Conservation (phyloP, 2,797 vertebrate genomes). For the Tauraco hartlaubi region DNA sequence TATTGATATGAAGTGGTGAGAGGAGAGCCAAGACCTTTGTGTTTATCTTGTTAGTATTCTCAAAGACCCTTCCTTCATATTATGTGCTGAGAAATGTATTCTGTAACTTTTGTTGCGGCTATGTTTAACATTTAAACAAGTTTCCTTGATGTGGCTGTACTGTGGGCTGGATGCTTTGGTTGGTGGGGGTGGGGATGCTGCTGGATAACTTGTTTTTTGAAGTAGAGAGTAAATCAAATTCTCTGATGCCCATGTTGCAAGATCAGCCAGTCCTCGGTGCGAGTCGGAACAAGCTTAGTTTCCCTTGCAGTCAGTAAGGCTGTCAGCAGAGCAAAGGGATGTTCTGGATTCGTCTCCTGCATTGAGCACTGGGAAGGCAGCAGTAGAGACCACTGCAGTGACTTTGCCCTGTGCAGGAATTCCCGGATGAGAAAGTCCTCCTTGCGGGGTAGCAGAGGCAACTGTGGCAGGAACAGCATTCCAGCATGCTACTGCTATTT, state of each 20-base stretch:
- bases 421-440: neutral
- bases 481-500: neutral
- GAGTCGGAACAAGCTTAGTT: neutral
- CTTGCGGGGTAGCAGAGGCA: neutral
- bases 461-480: neutral
- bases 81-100: neutral
- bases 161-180: neutral
- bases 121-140: neutral
- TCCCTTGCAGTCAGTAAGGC: neutral
- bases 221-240: neutral
- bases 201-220: neutral
- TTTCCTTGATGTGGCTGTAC: neutral
- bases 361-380: neutral
- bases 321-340: neutral
- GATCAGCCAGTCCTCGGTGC: neutral
- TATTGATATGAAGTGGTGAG: neutral
- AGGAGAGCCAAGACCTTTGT: neutral
- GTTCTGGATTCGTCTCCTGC: fast-evolving
- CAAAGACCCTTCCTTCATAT: neutral
- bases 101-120: neutral
- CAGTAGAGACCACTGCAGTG: neutral
- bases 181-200: neutral
- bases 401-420: neutral
- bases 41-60: neutral
- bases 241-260: neutral